phyloP scores from a whole-genome alignment of 2,113 vertebrate species.

The Phylloscopus trochilus region DNA sequence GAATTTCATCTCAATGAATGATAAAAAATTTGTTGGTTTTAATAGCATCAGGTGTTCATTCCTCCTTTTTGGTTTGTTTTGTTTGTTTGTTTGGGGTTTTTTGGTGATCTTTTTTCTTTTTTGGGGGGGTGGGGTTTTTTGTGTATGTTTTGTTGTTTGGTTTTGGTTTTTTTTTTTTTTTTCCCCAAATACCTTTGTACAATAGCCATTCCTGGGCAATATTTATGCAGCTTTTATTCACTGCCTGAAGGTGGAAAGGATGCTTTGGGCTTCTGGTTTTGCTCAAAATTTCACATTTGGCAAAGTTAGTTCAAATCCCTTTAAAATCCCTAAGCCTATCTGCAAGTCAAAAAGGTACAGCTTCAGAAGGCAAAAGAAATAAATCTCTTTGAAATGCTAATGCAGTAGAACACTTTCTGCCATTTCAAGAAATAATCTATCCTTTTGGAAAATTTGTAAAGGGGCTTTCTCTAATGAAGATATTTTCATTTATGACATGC shows the following conservation, averaged over 20 bases:
- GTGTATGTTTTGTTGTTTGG: no score
- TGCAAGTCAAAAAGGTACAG: conserved; percentile 58
- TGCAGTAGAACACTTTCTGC: conserved; percentile 43
- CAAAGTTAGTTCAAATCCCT: conserved; percentile 51
- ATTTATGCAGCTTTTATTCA: neutral
- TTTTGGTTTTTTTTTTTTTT: neutral
- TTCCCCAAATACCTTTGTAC: neutral
- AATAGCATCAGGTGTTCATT: neutral
- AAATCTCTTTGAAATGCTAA: conserved; percentile 71
- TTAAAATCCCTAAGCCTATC: conserved; percentile 62
- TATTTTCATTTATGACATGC: conserved; percentile 57
- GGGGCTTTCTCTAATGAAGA: conserved; percentile 33
- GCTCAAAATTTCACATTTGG: conserved; percentile 33
- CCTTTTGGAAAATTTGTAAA: conserved; percentile 49
- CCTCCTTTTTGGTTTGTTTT: neutral
- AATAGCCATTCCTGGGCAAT: neutral
- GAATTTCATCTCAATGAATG: neutral
- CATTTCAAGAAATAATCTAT: conserved; percentile 60
- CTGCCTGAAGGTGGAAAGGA: neutral
- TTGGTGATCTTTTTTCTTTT: no score
- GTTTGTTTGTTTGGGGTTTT: no score
- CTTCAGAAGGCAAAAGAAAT: conserved; percentile 56
- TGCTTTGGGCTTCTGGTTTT: conserved; percentile 28
- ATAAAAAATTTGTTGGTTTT: neutral
- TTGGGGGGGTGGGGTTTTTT: no score